phyloP scores from a whole-genome alignment of 2,797 vertebrate species.

The Sphenopsis melanotis region DNA sequence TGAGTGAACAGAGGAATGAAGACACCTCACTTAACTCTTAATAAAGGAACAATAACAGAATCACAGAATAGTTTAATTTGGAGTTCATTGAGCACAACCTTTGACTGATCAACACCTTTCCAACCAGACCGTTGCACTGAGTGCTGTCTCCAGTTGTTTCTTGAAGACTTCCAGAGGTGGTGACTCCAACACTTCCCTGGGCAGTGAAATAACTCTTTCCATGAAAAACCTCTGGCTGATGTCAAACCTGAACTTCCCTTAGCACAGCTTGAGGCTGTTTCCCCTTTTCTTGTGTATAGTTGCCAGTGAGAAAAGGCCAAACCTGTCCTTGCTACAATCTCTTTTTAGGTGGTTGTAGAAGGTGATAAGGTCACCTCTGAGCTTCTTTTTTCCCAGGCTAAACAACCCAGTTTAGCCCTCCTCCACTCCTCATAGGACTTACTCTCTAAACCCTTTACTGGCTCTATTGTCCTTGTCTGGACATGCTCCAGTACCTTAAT shows the following conservation, averaged over 20 bases:
- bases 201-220: neutral
- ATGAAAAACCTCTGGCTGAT: neutral
- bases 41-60: neutral
- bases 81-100: neutral
- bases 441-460: neutral
- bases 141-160: neutral
- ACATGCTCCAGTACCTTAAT: neutral
- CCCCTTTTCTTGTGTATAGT: neutral
- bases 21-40: neutral
- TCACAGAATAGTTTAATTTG: neutral
- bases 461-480: neutral
- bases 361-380: neutral
- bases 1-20: neutral
- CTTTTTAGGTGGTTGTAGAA: neutral
- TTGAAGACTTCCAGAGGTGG: neutral
- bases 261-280: rapidly evolving
- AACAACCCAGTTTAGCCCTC: neutral
- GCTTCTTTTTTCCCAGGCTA: neutral
- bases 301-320: neutral
- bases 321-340: neutral
- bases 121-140: neutral
- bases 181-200: neutral
- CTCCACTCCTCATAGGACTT: neutral
- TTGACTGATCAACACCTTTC: neutral
- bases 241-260: neutral